Percentiles rank a stretch among this genome's conserved stretches.
Evolutionary conservation across 2,113 vertebrate species (phyloP).

Genomic region (Chloropsis hardwickii): DNA sequence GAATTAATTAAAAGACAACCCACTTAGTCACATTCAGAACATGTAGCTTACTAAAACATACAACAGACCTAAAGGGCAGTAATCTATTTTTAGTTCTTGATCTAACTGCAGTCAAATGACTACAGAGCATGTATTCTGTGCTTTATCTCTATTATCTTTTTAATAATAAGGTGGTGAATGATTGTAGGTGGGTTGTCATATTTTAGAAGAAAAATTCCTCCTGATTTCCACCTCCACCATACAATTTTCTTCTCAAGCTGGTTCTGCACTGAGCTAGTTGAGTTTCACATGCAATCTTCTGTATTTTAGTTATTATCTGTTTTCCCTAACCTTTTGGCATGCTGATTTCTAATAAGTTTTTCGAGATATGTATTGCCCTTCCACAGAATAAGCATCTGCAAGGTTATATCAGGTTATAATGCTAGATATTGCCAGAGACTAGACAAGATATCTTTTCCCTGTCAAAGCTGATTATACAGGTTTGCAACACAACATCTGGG

Average conservation of each 20-base stretch:
- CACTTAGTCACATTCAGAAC: background rate
- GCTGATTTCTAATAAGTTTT: background rate
- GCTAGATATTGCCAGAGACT: background rate
- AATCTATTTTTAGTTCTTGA: slow-evolving; percentile 38
- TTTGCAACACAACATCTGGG: background rate
- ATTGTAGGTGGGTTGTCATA: slow-evolving; percentile 53
- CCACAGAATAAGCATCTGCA: background rate
- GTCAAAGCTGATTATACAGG: background rate
- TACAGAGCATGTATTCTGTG: background rate
- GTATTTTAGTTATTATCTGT: background rate
- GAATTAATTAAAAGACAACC: slow-evolving; percentile 1
- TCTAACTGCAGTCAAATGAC: slow-evolving; percentile 30
- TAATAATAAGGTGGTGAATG: slow-evolving; percentile 57
- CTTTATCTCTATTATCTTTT: slow-evolving; percentile 30
- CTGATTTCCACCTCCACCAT: slow-evolving; percentile 40
- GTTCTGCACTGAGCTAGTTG: background rate
- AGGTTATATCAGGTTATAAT: background rate
- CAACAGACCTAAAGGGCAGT: slow-evolving; percentile 7
- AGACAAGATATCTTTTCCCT: background rate
- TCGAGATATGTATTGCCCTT: background rate
- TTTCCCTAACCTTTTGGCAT: background rate
- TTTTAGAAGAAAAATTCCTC: slow-evolving; percentile 38
- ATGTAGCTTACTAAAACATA: background rate
- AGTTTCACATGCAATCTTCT: background rate
- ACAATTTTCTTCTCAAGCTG: slow-evolving; percentile 43